These are phyloP conservation scores for Manis javanica DNA, from an alignment of 2,797 vertebrate genomes.

Conservation along the genomic window DNA sequence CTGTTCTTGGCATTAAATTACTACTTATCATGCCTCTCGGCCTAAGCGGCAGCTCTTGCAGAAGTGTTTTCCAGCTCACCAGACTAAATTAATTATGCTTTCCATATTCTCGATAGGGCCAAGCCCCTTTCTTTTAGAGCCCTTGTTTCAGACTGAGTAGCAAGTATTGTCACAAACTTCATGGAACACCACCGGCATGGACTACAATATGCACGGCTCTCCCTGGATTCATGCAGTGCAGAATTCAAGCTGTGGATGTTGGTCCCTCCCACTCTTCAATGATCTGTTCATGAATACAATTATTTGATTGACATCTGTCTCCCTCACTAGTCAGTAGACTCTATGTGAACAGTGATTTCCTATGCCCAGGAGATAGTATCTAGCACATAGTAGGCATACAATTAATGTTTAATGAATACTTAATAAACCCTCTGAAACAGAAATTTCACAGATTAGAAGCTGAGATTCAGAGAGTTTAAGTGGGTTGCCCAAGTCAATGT, in stretches of 20 bases:
- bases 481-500: background rate
- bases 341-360: background rate
- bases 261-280: background rate
- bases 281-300: background rate
- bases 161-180: background rate
- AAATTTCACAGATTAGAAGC: background rate
- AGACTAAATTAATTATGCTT: background rate
- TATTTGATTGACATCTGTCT: background rate
- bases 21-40: background rate
- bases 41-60: background rate
- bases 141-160: background rate
- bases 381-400: background rate
- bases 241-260: no score
- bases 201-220: background rate
- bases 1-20: background rate
- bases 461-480: background rate
- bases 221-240: background rate
- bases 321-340: background rate
- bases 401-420: background rate
- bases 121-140: background rate
- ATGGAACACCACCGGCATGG: background rate
- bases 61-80: background rate
- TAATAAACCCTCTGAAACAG: background rate
- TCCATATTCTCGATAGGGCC: background rate
- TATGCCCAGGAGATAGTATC: background rate